Evolutionary conservation across 2,113 vertebrate species (phyloP), one percentile per base, ranked within the genome.

Genomic region (Boleophthalmus pectinirostris): DNA sequence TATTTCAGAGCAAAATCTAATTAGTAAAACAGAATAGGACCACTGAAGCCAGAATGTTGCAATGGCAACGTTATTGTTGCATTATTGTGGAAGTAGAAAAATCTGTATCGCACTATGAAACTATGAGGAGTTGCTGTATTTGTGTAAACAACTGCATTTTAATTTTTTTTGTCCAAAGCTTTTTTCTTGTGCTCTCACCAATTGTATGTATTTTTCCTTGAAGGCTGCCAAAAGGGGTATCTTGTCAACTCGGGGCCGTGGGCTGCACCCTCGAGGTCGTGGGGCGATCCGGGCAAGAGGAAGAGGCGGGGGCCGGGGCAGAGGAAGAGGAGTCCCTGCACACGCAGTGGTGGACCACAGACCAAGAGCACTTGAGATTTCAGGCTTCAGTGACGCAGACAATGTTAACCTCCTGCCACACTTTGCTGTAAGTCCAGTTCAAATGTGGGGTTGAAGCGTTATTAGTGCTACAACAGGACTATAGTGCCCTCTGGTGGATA

Each of bases 221-320:
- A 71, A 99, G 97, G 97, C 97, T 70, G 97, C 97, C 72, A 99
- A 97, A 89, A 92, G 96, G 71, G 97, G 97, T 18, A 94, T 98
- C 86, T 93, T 99, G 82, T 94, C 94, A 25, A 95, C 95, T 63
- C 91, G 96, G 87, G 96, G 96, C 61, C 87, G 96, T 71, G 96
- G 97, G 58, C 67, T 86, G 20, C 93, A 94, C 70, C 60, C 91
- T 67, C 93, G 96, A n/a, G 96, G 96, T 45, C 92, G 95, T 0
- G 92, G 95, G 8, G 81, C 94, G 1, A 88, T 89, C 63, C 93
- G 96, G 82, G 93, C 95, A 53, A 88, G 97, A 77, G 97, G 96
- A 16, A 86, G 94, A n/a, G 82, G 92, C 72, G 92, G 96, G 69
- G 96, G 96, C 0, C 88, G 97, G 69, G 96, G 96, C 0, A 88